Evolutionary conservation across 2,113 vertebrate species (phyloP).

Genomic region (Caloenas nicobarica): DNA sequence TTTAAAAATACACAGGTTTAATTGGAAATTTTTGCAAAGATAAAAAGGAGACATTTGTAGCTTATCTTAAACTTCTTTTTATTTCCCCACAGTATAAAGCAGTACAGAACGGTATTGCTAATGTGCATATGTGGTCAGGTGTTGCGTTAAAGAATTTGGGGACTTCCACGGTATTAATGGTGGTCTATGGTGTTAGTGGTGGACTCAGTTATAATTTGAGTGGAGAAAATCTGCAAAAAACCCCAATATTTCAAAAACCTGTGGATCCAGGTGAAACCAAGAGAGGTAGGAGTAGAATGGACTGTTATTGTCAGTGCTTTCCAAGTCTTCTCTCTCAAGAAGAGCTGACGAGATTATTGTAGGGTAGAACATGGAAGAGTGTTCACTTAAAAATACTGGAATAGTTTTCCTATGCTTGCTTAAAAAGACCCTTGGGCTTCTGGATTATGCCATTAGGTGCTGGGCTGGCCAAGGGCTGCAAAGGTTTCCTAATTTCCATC

Average conservation of each 20-base stretch:
- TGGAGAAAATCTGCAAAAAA: not conserved
- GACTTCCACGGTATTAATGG: not conserved
- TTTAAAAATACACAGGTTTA: not conserved
- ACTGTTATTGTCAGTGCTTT: not conserved
- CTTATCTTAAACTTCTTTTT: not conserved
- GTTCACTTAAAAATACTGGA: not conserved
- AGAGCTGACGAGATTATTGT: not conserved
- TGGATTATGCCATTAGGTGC: not conserved
- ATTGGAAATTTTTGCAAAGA: not conserved
- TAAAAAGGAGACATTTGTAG: not conserved
- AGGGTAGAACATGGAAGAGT: not conserved
- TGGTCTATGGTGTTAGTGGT: not conserved
- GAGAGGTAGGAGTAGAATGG: not conserved
- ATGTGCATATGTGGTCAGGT: rapidly evolving
- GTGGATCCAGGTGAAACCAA: not conserved
- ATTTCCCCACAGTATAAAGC: not conserved
- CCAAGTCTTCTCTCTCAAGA: not conserved
- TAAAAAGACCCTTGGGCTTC: not conserved
- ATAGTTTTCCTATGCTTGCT: not conserved
- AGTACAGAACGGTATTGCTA: not conserved
- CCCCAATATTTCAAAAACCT: not conserved
- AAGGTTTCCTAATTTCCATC: not conserved
- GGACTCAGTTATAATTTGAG: not conserved
- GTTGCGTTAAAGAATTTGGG: not conserved
- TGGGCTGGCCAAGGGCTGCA: not conserved